Conservation (phyloP, 2,888 invertebrate species). For the Noctua pronuba region DNA sequence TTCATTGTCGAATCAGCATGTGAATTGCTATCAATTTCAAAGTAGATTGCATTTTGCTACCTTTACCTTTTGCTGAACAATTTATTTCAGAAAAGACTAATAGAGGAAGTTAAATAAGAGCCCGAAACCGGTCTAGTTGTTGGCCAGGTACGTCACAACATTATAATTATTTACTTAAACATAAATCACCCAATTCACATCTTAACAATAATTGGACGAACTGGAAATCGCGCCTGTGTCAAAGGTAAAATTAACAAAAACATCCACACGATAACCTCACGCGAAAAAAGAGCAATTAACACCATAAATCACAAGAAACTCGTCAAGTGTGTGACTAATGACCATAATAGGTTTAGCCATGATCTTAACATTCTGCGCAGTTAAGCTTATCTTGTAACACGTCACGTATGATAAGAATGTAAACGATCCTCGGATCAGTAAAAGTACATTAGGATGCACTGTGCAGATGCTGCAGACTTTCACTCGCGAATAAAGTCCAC, state of each 20-base stretch:
- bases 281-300: slow-evolving; percentile 47
- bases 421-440: slow-evolving; percentile 59
- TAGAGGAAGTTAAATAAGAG: background rate
- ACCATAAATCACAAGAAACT: slow-evolving; percentile 43
- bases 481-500: slow-evolving; percentile 65
- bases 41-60: slow-evolving; percentile 21
- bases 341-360: slow-evolving; percentile 69
- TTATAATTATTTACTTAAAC: slow-evolving; percentile 34
- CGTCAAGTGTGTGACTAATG: slow-evolving; percentile 50
- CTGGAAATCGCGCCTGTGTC: slow-evolving; percentile 32
- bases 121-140: slow-evolving; percentile 10
- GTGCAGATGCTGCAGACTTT: slow-evolving; percentile 74
- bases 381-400: slow-evolving; percentile 65
- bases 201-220: slow-evolving; percentile 18
- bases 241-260: slow-evolving; percentile 45
- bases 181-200: slow-evolving; percentile 30
- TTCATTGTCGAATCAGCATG: slow-evolving; percentile 38
- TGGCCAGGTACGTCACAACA: slow-evolving; percentile 1
- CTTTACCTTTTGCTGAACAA: background rate
- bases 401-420: slow-evolving; percentile 59
- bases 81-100: background rate
- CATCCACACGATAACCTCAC: slow-evolving; percentile 7
- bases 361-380: slow-evolving; percentile 75
- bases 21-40: slow-evolving; percentile 39
- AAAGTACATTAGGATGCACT: slow-evolving; percentile 71